Percentiles rank a stretch among this genome's conserved stretches.
phyloP scores from a whole-genome alignment of 2,888 invertebrate genomes.

The Epiperipatus broadwayi region DNA sequence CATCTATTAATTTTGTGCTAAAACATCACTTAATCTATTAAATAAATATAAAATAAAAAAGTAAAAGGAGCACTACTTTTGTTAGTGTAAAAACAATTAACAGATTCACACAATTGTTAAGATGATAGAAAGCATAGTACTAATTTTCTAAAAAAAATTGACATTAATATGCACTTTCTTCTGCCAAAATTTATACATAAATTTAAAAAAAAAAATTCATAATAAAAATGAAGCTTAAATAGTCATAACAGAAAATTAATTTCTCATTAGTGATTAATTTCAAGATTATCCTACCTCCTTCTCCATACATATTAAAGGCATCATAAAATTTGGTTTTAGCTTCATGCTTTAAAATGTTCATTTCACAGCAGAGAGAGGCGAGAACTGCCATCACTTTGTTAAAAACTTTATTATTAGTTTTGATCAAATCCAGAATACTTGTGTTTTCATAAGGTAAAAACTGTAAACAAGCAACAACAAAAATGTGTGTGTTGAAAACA shows the following conservation, averaged over 20 bases:
- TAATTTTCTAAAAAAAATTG: too few species aligned
- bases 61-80: too few species aligned
- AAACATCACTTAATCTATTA: too few species aligned
- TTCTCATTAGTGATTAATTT: conserved; percentile 50
- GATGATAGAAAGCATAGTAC: too few species aligned
- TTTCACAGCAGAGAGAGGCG: conserved; percentile 56
- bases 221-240: neutral
- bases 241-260: conserved; percentile 19
- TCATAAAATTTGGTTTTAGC: conserved; percentile 40
- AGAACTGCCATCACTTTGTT: conserved; percentile 49
- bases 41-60: too few species aligned
- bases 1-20: too few species aligned
- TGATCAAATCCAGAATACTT: conserved; percentile 45
- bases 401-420: conserved; percentile 60
- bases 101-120: too few species aligned
- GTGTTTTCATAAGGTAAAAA: conserved; percentile 42
- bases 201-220: conserved; percentile 1
- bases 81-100: too few species aligned
- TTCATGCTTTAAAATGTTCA: conserved; percentile 44
- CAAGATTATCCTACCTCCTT: conserved; percentile 43
- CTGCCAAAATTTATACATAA: too few species aligned
- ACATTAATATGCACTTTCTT: neutral
- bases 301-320: conserved; percentile 45
- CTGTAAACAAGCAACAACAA: too few species aligned
- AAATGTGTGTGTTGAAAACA: too few species aligned